These are phyloP conservation scores for Thaleichthys pacificus DNA, from an alignment of 2,797 vertebrate genomes.

Conservation along the genomic window DNA sequence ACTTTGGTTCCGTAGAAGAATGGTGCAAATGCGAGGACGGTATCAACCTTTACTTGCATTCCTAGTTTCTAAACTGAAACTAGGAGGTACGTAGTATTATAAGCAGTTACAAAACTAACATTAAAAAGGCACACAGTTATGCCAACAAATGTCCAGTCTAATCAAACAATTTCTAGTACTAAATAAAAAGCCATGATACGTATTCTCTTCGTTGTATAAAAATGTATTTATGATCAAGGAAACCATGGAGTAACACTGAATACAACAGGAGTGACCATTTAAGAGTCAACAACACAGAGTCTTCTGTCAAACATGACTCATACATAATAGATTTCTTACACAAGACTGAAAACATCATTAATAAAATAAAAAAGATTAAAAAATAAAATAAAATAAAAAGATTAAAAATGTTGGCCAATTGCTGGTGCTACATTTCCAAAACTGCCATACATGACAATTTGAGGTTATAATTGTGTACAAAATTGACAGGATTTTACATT, in stretches of 20 bases:
- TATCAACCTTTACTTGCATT: no score
- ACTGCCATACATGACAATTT: conserved; percentile 55
- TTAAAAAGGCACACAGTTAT: background rate
- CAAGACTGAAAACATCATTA: conserved; percentile 51
- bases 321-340: conserved; percentile 67
- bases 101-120: background rate
- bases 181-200: background rate
- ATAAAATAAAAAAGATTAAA: conserved; percentile 59
- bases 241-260: conserved; percentile 80
- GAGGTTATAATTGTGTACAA: conserved; percentile 65
- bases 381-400: conserved; percentile 51
- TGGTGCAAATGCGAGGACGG: no score
- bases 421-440: conserved; percentile 70
- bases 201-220: conserved; percentile 44
- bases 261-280: conserved; percentile 78
- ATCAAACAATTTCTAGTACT: background rate
- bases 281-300: conserved; percentile 59
- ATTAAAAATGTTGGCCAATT: conserved; percentile 64
- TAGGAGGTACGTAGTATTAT: no score
- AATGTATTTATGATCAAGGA: conserved; percentile 78
- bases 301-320: conserved; percentile 50
- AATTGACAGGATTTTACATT: conserved; percentile 71
- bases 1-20: conserved; percentile 6
- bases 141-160: no score
- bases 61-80: no score